Base-by-base conservation (phyloP, 2,888 invertebrate species). In the Stenodera caucasica region DNA sequence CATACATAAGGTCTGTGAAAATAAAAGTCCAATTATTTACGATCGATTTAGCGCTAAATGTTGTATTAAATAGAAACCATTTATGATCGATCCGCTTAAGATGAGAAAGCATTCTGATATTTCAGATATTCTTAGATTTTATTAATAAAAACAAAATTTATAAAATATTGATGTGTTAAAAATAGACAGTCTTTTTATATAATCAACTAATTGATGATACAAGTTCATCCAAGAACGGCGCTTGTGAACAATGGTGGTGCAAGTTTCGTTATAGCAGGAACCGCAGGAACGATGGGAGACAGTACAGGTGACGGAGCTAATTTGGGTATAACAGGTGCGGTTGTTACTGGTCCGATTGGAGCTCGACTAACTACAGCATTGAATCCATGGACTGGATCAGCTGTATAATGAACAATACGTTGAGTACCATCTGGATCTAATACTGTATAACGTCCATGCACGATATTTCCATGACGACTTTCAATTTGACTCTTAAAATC, bases 351-450 rank as follows among this genome's bases (percentile, higher is more conserved):
- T 2, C 75, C 80, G 7, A 82, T 71, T 15, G 83, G 82, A 70
- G 83, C 82, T 54, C 81, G 81, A 68, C 81, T 82, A 15, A 85
- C 85, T 49, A 85, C 82, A 60, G 83, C 83, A 75, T 83, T 82
- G 78, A 83, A 83, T 2, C 83, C 83, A 58, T 79, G 78, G 52
- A 81, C 70, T 66, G 80, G 80, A 69, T 81, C 81, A 8, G 83
- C 82, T 51, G 81, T 73, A 71, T 85, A 88, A 68, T 87, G 86
- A 5, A 88, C 88, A 64, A 84, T 82, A 52, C 83, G 84, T 56
- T 86, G 80, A 0, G 86, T 84, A 67, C 88, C 87, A 73, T 87
- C 87, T 21, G 87, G 84, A 68, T 84, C 84, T 26, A 81, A 73
- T 53, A 84, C 77, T 21, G 83, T 82, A 79, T 84, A 84, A 70